Conservation (phyloP, 2,888 invertebrate genomes). For the Phragmatobia fuliginosa region DNA sequence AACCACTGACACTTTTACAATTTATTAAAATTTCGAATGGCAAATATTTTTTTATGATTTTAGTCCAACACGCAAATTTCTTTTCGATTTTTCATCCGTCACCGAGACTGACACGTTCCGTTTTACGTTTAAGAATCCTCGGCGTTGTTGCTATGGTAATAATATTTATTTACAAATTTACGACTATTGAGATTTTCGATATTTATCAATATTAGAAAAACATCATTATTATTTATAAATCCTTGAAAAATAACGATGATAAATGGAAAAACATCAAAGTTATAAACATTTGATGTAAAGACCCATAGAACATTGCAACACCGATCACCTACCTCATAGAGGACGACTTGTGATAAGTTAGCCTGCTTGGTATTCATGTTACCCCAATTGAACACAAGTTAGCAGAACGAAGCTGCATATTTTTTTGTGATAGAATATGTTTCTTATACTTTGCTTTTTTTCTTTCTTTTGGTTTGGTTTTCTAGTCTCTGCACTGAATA, state of each 20-base stretch:
- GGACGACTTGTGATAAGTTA: neutral
- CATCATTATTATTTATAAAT: too few species aligned
- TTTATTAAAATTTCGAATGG: slow-evolving; percentile 23
- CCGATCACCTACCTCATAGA: neutral
- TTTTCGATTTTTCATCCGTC: slow-evolving; percentile 56
- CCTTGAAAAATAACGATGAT: neutral
- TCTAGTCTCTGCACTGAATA: too few species aligned
- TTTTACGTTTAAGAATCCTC: slow-evolving; percentile 47
- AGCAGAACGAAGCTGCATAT: too few species aligned
- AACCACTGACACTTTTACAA: slow-evolving; percentile 39
- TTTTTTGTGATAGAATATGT: neutral
- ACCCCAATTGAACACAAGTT: neutral
- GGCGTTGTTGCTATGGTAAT: slow-evolving; percentile 10
- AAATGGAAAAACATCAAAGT: neutral
- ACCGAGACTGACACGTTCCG: slow-evolving; percentile 57
- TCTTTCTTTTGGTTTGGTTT: too few species aligned
- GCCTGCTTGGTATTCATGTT: neutral
- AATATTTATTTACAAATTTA: neutral
- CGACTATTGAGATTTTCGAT: neutral
- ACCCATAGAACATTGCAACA: neutral
- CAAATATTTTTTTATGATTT: slow-evolving; percentile 33
- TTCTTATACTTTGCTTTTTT: too few species aligned
- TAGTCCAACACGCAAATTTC: slow-evolving; percentile 39
- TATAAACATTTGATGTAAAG: neutral
- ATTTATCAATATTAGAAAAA: neutral